These are phyloP conservation scores for Archips xylosteana DNA, from an alignment of 2,888 invertebrate species.

Conservation along the genomic window DNA sequence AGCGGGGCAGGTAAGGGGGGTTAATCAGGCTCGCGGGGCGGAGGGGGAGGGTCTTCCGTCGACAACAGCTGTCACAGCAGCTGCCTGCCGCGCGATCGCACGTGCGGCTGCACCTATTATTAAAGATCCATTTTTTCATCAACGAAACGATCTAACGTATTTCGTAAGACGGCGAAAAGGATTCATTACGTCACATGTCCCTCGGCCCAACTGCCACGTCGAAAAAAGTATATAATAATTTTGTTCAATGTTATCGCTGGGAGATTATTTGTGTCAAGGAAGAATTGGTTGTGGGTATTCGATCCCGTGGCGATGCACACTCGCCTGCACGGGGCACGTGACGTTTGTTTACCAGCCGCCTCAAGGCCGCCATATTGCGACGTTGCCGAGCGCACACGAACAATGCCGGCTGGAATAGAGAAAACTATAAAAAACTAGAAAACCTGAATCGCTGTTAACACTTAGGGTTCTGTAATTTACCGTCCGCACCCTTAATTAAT, in stretches of 20 bases:
- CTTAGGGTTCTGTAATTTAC: background rate
- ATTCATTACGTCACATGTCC: slow-evolving; percentile 41
- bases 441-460: background rate
- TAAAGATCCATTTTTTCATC: slow-evolving; percentile 67
- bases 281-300: slow-evolving; percentile 18
- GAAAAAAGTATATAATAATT: background rate
- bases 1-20: slow-evolving; percentile 64
- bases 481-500: too few relatives aligned
- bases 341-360: slow-evolving; percentile 74
- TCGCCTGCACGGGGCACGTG: slow-evolving; percentile 61
- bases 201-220: background rate
- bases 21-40: slow-evolving; percentile 50
- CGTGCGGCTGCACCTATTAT: slow-evolving; percentile 82
- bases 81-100: slow-evolving; percentile 71
- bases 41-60: slow-evolving; percentile 66
- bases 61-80: slow-evolving; percentile 81
- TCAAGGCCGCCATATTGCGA: slow-evolving; percentile 79
- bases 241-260: background rate
- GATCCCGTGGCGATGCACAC: slow-evolving; percentile 27
- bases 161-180: slow-evolving; percentile 62
- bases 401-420: slow-evolving; percentile 14
- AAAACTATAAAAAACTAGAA: slow-evolving; percentile 19
- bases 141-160: slow-evolving; percentile 61
- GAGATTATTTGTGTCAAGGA: slow-evolving; percentile 1
- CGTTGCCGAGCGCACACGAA: slow-evolving; percentile 65